Base-by-base conservation (phyloP, 2,797 vertebrate genomes). In the Limnodromus scolopaceus region DNA sequence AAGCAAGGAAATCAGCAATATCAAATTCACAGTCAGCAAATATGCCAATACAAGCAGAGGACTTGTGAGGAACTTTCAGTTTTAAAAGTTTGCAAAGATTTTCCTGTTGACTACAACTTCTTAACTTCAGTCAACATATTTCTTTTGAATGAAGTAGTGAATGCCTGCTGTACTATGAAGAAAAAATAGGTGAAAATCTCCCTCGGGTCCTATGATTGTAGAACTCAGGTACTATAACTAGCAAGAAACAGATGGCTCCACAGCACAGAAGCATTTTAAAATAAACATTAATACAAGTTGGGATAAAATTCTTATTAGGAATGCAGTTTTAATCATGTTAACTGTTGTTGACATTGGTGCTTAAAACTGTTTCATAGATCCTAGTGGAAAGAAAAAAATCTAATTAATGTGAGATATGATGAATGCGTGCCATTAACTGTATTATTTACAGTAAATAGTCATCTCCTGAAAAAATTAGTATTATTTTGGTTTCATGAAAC, bases 281-380 rank as follows among this genome's bases (percentile, higher is more conserved):
- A 97, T 98, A 98, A 98, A 98, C 86, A 97, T 97, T 97, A 98
- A 98, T 97, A 96, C 87, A 97, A 93, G 80, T 86, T 95, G 81
- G 81, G 95, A 96, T 97, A 96, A 97, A 97, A 94, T 92, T 97
- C 84, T 97, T 97, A 97, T 97, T 97, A 97, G 75, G 71, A 97
- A 96, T 96, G 70, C 83, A 96, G 65, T 97, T 98, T 98, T 98
- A 98, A 98, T 98, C 96, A 98, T 94, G 72, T 97, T 98, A 98
- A 97, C 87, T 97, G 61, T 96, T 97, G 93, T 97, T 98, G 95
- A 97, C 95, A 97, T 96, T 98, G 91, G 76, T 95, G 82, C 87
- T 96, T 97, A 96, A 97, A 97, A 97, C 46, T 84, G 92, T 89
- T 97, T 97, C 95, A 95, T 63, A 96, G 80, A 92, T 95, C 71